Evolutionary conservation across 2,888 invertebrate genomes (phyloP).

Genomic region (Plebejus anna): DNA sequence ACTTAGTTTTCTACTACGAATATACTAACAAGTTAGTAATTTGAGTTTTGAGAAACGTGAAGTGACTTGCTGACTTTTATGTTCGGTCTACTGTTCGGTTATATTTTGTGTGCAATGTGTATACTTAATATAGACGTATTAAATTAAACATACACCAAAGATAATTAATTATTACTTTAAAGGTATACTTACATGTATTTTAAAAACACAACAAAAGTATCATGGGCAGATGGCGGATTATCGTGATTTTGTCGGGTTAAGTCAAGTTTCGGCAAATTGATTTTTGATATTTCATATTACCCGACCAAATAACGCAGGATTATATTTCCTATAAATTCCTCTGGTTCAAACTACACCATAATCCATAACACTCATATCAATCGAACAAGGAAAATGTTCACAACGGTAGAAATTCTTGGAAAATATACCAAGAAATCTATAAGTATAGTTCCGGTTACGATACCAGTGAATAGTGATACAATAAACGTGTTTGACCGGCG

Average conservation of each 20-base stretch:
- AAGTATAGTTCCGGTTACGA: background rate
- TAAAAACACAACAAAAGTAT: no score
- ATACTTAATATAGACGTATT: no score
- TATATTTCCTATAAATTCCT: background rate
- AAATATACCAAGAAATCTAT: background rate
- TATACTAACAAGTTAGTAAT: background rate
- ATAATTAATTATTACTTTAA: no score
- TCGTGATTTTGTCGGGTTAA: no score
- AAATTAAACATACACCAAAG: no score
- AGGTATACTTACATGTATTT: no score
- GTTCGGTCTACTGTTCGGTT: background rate
- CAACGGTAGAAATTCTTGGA: background rate
- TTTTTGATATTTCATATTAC: no score
- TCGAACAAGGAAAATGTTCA: background rate
- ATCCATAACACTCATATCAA: background rate
- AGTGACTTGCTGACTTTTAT: background rate
- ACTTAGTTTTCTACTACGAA: background rate
- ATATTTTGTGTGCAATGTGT: background rate
- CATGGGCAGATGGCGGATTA: no score
- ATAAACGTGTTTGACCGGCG: slow-evolving; percentile 14
- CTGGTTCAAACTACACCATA: background rate
- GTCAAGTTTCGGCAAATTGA: no score
- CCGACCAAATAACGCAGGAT: no score
- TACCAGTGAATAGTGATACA: background rate
- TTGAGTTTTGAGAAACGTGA: background rate